A percentile compares a stretch with the other conserved stretches of the same genome.
Evolutionary conservation across 2,888 invertebrate genomes (phyloP).

Genomic region (Mesoligia furuncula): DNA sequence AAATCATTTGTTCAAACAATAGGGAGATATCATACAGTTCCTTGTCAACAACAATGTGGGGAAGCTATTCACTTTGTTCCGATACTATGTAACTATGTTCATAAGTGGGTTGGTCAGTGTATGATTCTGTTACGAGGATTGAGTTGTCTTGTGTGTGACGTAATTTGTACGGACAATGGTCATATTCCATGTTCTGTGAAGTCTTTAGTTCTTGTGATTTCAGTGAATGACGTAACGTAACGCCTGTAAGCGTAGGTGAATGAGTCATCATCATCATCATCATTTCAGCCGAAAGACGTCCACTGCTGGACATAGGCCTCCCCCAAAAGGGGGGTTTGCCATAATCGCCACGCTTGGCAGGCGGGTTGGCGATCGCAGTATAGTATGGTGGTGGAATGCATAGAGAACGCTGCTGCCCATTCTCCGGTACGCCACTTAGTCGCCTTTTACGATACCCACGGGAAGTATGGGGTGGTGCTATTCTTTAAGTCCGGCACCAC

Average conservation of each 20-base stretch:
- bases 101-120: slow-evolving; percentile 39
- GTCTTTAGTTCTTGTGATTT: background rate
- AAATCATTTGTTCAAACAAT: slow-evolving; percentile 61
- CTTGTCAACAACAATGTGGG: slow-evolving; percentile 61
- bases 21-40: slow-evolving; percentile 59
- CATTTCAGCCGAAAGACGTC: no score
- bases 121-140: slow-evolving; percentile 13
- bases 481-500: no score
- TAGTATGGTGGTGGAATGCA: no score
- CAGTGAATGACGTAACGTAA: background rate
- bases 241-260: background rate
- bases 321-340: no score
- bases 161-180: slow-evolving; percentile 15
- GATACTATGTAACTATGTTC: slow-evolving; percentile 21
- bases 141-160: slow-evolving; percentile 9
- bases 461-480: no score
- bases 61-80: slow-evolving; percentile 56
- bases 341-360: no score
- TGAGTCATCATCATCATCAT: no score
- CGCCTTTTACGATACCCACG: no score
- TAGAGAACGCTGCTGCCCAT: no score
- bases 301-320: no score
- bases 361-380: no score
- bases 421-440: no score
- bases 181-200: background rate